Evolutionary conservation across 2,113 vertebrate species (phyloP).

Genomic region (Brachyhypopomus occidentalis): DNA sequence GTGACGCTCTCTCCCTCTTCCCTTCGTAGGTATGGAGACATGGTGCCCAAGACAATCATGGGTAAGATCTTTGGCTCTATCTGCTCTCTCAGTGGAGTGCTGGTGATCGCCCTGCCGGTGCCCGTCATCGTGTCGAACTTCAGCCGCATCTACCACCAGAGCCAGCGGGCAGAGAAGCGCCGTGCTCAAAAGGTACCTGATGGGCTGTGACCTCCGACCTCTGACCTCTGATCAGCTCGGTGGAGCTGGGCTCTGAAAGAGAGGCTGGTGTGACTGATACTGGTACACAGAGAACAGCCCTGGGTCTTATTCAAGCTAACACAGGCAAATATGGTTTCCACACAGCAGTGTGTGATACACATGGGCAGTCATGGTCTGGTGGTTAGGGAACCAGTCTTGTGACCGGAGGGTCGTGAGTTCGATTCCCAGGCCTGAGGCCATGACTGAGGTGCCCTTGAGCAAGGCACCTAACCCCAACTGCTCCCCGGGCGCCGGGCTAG

Average conservation of each 20-base stretch:
- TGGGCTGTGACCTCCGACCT: background rate
- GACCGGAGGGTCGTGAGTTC: too few relatives aligned
- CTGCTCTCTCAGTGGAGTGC: slow-evolving; percentile 92
- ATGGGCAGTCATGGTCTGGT: too few relatives aligned
- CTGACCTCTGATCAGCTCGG: too few relatives aligned
- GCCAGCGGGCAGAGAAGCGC: slow-evolving; percentile 93
- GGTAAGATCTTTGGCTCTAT: slow-evolving; percentile 96
- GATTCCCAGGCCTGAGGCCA: too few relatives aligned
- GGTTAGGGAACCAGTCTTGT: too few relatives aligned
- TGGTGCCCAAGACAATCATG: slow-evolving; percentile 97
- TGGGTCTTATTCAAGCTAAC: too few relatives aligned
- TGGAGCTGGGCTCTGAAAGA: background rate
- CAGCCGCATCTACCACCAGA: slow-evolving; percentile 98
- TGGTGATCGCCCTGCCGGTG: slow-evolving; percentile 95
- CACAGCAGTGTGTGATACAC: background rate
- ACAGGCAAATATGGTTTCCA: background rate
- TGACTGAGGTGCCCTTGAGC: too few relatives aligned
- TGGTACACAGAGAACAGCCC: slow-evolving; percentile 7
- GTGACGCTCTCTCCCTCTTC: slow-evolving; percentile 48
- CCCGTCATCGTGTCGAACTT: slow-evolving; percentile 99
- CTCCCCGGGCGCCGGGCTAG: too few relatives aligned
- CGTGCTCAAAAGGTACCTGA: slow-evolving; percentile 89
- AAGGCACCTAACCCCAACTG: too few relatives aligned
- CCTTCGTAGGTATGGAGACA: slow-evolving; percentile 88
- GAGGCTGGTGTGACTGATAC: background rate